Evolutionary conservation across 2,888 invertebrate genomes (phyloP).

Genomic region (Elysia crispata): DNA sequence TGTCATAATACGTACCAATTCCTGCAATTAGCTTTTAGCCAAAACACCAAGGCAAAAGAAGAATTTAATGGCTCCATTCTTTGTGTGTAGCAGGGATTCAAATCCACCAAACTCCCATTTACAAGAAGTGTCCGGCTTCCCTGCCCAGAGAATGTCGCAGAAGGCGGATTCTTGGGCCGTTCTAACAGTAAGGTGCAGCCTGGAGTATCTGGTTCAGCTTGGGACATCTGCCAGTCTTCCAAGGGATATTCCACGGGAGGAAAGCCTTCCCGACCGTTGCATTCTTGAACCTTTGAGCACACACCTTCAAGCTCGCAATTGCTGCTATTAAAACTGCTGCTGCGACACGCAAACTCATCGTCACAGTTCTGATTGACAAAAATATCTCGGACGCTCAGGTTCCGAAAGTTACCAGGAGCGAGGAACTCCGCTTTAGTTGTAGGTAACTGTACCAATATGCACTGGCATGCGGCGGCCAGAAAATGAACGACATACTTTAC

Average conservation of each 20-base stretch:
- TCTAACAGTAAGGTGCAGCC: constrained; percentile 10
- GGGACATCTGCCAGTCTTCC: background rate
- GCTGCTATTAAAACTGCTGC: background rate
- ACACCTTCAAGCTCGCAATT: constrained; percentile 6
- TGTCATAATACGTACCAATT: constrained; percentile 31
- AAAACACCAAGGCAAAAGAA: constrained; percentile 38
- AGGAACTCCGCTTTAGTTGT: too few species aligned
- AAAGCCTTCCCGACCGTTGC: constrained; percentile 24
- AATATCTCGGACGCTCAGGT: background rate
- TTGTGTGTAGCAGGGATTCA: constrained; percentile 20
- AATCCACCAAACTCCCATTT: background rate
- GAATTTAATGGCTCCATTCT: constrained; percentile 4
- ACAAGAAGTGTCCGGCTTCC: constrained; percentile 5
- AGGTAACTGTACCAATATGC: too few species aligned
- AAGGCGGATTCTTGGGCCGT: background rate
- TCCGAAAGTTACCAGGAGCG: too few species aligned
- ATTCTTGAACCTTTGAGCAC: background rate
- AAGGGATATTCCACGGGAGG: constrained; percentile 34
- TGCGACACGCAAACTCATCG: constrained; percentile 2
- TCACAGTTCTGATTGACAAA: constrained; percentile 1
- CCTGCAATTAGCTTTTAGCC: constrained; percentile 36
- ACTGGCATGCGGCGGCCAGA: too few species aligned
- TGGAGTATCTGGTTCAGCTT: background rate
- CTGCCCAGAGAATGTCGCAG: background rate
- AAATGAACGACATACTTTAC: too few species aligned